Base-by-base conservation (phyloP, 1,140 invertebrate genomes). In the Leptinotarsa texana region DNA sequence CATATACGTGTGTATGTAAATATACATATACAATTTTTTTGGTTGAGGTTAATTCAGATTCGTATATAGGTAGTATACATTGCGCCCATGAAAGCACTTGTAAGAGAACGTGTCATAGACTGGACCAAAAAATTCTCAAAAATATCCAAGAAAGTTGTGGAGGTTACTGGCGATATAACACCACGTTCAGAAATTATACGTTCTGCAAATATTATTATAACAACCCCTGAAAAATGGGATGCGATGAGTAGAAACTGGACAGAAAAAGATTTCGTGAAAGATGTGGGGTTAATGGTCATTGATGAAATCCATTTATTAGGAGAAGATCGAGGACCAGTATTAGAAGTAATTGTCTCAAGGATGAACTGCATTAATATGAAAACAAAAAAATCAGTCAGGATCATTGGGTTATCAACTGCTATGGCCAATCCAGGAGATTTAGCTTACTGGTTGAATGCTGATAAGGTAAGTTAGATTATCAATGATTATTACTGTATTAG, bases 181-280 rank as follows among this genome's bases (percentile, higher is more conserved):
- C 98, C 98, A 1, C 97, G 98, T 86, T 92, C 95, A 68, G 88
- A 91, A 79, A 93, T 96, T 1, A 96, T 99, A 73, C 88, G 90
- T 0, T 89, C 86, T 68, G 93, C 98, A 1, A 92, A 96, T 83
- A 92, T 99, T 1, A 99, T 99, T 78, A 96, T 99, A 1, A 99
- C 98, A 3, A 99, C 98, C 1, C 98, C 98, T 0, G 98, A 99
- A 87, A 99, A 99, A 86, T 99, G 98, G 98, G 98, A 99, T 85
- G 98, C 97, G 75, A 96, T 99, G 73, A 98, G 96, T 85, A 90
- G 98, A 78, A 96, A 95, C 74, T 99, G 98, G 97, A 97, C 99
- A 81, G 98, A 95, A 0, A 90, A 98, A 78, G 93, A 92, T 86
- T 99, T 99, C 83, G 98, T 99, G 1, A 92, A 91, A 75, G 90